phyloP scores from a whole-genome alignment of 2,113 vertebrate species.

The Tetrao urogallus region DNA sequence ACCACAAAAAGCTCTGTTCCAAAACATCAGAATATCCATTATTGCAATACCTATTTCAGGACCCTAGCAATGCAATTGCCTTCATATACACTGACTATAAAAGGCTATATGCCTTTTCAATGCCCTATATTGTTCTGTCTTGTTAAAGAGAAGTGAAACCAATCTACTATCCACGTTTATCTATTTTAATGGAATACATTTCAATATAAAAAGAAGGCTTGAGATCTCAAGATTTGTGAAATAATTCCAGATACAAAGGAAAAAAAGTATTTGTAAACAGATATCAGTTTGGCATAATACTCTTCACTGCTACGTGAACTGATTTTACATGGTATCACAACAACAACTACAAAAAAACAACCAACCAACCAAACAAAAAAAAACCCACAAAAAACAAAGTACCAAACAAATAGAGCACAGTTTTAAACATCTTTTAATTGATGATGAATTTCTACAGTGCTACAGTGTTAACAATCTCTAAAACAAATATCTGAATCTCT shows the following conservation, averaged over 20 bases:
- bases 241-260: not conserved
- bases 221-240: not conserved
- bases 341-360: not conserved
- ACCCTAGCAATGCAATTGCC: not conserved
- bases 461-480: conserved; percentile 17
- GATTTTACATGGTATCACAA: not conserved
- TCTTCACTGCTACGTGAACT: not conserved
- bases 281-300: not conserved
- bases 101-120: not conserved
- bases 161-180: not conserved
- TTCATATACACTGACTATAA: not conserved
- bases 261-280: not conserved
- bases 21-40: not conserved
- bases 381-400: not conserved
- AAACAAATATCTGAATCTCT: not conserved
- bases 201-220: not conserved
- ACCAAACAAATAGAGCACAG: not conserved
- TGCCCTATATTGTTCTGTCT: not conserved
- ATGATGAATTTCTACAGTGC: conserved; percentile 33
- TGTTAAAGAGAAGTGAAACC: not conserved
- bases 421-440: conserved; percentile 57
- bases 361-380: not conserved
- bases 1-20: not conserved
- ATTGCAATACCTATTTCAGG: not conserved
- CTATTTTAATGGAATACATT: not conserved